phyloP scores from a whole-genome alignment of 2,113 vertebrate genomes.

The Panthera leo region DNA sequence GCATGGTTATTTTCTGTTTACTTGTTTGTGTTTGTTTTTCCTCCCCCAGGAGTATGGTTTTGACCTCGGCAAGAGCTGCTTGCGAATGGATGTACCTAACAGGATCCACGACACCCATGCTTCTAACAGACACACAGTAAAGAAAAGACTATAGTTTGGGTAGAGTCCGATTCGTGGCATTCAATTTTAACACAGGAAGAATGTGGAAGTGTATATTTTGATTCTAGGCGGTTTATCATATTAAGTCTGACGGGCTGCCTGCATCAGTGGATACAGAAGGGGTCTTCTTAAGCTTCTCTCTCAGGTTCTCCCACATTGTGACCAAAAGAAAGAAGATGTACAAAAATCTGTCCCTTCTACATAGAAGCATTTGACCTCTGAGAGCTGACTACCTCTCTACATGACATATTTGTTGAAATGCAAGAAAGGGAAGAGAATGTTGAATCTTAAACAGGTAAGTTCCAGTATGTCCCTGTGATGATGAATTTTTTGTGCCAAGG shows the following conservation, averaged over 20 bases:
- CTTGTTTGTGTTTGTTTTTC: neutral
- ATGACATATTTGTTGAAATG: neutral
- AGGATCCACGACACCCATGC: accelerated
- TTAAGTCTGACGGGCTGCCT: accelerated
- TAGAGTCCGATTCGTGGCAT: accelerated
- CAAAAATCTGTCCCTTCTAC: neutral
- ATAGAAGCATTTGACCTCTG: neutral
- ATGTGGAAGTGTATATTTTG: accelerated
- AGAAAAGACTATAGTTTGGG: neutral
- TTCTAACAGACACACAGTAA: neutral
- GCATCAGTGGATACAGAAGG: accelerated
- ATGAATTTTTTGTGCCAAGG: no score
- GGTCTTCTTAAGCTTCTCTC: neutral
- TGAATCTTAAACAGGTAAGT: neutral
- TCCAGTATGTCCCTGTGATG: no score
- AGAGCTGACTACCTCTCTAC: neutral
- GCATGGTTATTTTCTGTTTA: neutral
- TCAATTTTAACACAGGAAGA: neutral
- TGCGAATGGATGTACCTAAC: accelerated
- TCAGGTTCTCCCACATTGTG: accelerated
- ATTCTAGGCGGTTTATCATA: accelerated
- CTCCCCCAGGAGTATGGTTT: neutral
- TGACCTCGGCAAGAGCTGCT: neutral
- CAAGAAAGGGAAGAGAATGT: neutral
- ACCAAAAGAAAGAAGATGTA: neutral